Conservation (phyloP, 64 coral and sea anemone species). For the Astreopora myriophthalma region DNA sequence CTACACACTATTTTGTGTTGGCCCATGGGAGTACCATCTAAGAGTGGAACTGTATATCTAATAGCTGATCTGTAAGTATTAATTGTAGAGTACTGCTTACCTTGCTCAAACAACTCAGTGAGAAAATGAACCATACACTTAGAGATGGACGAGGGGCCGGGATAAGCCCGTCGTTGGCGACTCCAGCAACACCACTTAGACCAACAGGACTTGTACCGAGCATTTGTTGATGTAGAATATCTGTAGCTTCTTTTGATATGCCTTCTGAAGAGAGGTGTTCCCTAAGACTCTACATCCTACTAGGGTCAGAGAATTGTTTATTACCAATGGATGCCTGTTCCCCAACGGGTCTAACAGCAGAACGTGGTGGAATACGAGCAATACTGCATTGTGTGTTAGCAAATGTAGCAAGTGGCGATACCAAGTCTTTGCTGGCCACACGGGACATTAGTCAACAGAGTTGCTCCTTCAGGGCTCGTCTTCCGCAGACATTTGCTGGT, state of each 20-base stretch:
- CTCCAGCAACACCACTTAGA: background rate
- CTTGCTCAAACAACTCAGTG: background rate
- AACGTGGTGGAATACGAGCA: background rate
- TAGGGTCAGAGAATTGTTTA: background rate
- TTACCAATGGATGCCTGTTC: background rate
- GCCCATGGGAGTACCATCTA: too few relatives aligned
- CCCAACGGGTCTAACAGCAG: background rate
- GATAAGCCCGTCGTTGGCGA: background rate
- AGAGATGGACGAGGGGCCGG: too few relatives aligned
- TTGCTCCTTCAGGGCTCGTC: background rate
- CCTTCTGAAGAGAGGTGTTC: background rate
- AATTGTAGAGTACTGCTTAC: background rate
- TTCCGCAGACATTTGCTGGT: background rate
- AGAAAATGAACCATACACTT: background rate
- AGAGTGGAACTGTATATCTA: too few relatives aligned
- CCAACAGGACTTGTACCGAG: background rate
- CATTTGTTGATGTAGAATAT: background rate
- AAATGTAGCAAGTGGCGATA: slow-evolving; percentile 12
- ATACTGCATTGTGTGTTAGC: background rate
- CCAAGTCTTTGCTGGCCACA: too few relatives aligned
- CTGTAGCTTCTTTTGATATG: background rate
- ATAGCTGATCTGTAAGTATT: background rate
- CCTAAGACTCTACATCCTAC: background rate
- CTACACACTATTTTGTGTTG: background rate
- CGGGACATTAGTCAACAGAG: background rate